phyloP scores from a whole-genome alignment of 2,797 vertebrate genomes.

The Crenichthys baileyi region DNA sequence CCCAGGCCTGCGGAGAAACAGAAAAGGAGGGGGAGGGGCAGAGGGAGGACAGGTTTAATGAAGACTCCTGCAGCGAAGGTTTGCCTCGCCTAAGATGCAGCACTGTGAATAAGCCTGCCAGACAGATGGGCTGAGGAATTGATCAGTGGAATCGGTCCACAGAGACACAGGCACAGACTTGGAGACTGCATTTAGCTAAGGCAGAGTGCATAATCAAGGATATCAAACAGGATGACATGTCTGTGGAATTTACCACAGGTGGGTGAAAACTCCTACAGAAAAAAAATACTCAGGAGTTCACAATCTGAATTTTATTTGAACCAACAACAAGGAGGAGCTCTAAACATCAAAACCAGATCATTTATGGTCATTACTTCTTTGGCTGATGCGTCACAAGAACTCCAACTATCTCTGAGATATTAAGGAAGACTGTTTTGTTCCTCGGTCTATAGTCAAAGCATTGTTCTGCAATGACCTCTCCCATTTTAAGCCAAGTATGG shows the following conservation, averaged over 20 bases:
- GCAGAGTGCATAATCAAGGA: slow-evolving; percentile 54
- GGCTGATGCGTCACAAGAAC: neutral
- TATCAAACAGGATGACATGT: slow-evolving; percentile 62
- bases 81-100: slow-evolving; percentile 50
- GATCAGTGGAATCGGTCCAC: slow-evolving; percentile 58
- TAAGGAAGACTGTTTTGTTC: slow-evolving; percentile 38
- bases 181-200: slow-evolving; percentile 49
- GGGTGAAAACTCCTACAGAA: slow-evolving; percentile 32
- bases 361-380: slow-evolving; percentile 13
- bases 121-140: slow-evolving; percentile 71
- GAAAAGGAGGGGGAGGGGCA: slow-evolving; percentile 36
- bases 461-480: slow-evolving; percentile 77
- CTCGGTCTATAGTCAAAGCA: slow-evolving; percentile 41
- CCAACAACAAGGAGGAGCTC: slow-evolving; percentile 23
- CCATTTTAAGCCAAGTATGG: slow-evolving; percentile 71
- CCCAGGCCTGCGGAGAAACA: slow-evolving; percentile 55
- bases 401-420: neutral
- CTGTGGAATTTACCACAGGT: slow-evolving; percentile 43
- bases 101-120: slow-evolving; percentile 62
- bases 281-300: slow-evolving; percentile 6
- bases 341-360: slow-evolving; percentile 26
- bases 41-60: slow-evolving; percentile 72
- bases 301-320: slow-evolving; percentile 31
- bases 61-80: slow-evolving; percentile 66
- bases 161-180: slow-evolving; percentile 53